phyloP scores from a whole-genome alignment of 2,113 vertebrate genomes.

The Cervus canadensis region DNA sequence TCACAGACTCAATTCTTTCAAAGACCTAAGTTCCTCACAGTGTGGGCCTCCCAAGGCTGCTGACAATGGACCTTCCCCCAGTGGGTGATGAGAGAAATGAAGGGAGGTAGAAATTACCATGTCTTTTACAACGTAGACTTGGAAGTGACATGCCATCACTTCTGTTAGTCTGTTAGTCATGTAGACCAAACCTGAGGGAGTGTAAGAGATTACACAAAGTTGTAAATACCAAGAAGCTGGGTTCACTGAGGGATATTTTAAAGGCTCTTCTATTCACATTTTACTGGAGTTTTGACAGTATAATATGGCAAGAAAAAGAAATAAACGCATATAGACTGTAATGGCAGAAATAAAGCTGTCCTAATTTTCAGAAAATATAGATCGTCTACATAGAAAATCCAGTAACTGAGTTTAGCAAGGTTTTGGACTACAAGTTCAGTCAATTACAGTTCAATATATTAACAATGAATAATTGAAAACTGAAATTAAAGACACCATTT shows the following conservation, averaged over 20 bases:
- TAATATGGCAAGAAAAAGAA: not conserved
- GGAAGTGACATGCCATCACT: not conserved
- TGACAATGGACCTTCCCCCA: not conserved
- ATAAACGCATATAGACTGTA: not conserved
- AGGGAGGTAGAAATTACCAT: not conserved
- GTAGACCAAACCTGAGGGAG: not conserved
- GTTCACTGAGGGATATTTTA: not conserved
- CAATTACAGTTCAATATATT: not conserved
- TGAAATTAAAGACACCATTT: not conserved
- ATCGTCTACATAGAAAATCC: not conserved
- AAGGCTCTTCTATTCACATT: not conserved
- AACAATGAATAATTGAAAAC: not conserved
- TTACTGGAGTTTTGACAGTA: not conserved
- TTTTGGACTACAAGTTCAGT: not conserved
- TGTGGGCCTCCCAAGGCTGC: not conserved
- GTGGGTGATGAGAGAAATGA: not conserved
- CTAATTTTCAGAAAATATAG: not conserved
- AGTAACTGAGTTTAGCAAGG: not conserved
- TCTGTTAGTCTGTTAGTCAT: not conserved
- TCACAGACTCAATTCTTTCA: not conserved
- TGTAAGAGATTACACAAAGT: not conserved
- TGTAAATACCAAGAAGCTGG: not conserved
- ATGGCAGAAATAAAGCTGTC: not conserved
- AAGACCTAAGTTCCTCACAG: not conserved
- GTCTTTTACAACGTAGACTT: not conserved